Conservation (phyloP, 1,140 invertebrate species). For the Mycetomoellerius zeteki region DNA sequence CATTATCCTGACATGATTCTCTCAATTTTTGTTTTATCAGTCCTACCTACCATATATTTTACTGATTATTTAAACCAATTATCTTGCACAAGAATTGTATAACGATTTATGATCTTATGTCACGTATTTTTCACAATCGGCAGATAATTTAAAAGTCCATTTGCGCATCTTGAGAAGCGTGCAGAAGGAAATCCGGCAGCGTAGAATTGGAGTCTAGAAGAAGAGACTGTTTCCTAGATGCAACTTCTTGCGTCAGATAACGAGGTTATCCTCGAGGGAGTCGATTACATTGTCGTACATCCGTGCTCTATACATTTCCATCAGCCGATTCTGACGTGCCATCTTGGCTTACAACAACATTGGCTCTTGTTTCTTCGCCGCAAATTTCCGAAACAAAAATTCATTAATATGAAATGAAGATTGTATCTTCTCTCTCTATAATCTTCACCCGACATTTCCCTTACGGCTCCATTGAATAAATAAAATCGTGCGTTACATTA, state of each 20-base stretch:
- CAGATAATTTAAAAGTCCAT: conserved; percentile 63
- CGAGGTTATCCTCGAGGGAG: conserved; percentile 53
- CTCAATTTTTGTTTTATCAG: background rate
- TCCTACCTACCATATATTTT: background rate
- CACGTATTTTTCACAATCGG: conserved; percentile 27
- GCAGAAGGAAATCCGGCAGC: conserved; percentile 35
- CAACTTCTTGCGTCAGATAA: conserved; percentile 59
- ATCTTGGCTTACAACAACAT: conserved; percentile 1
- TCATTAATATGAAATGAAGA: conserved; percentile 52
- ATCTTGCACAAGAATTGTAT: background rate
- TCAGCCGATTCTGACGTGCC: conserved; percentile 29
- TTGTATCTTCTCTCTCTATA: background rate
- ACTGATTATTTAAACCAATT: conserved; percentile 14
- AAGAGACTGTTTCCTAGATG: conserved; percentile 55
- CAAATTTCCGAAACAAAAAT: conserved; percentile 38
- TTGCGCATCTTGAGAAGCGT: conserved; percentile 31
- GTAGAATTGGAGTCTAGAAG: conserved; percentile 49
- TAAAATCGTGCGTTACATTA: conserved; percentile 31
- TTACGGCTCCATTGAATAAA: conserved; percentile 8
- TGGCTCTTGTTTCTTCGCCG: background rate
- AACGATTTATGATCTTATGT: background rate
- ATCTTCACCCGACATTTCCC: conserved; percentile 31
- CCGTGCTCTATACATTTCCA: conserved; percentile 41
- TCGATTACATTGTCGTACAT: conserved; percentile 60
- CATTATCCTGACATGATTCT: background rate